Evolutionary conservation across 2,113 vertebrate genomes (phyloP), one percentile per base, ranked within the genome.

Genomic region (Cheilinus undulatus): DNA sequence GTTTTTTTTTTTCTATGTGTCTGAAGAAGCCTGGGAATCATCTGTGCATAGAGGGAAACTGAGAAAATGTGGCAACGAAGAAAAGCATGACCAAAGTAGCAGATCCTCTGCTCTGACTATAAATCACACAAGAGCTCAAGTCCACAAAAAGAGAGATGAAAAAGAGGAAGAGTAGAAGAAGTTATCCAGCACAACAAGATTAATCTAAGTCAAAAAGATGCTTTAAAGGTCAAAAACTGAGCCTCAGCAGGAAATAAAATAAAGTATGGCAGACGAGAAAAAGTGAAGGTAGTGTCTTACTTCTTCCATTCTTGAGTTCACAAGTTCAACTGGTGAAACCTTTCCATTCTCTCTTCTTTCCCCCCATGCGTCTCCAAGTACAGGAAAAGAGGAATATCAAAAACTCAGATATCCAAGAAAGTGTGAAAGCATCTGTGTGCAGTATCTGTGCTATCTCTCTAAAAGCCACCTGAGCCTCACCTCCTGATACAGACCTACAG

Each of bases 11-110:
- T 7, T 2, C 3, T 38, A 4, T 40, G 61, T 32, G 49, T 48
- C 56, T 63, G 28, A 22, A 64, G 63, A 66, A 71, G 70, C 59
- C 73, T 84, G 80, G 45, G 78, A 89, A 83, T 80, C 51, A 63
- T 86, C 30, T 61, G 74, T 73, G 78, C 43, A 64, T 56, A 50
- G 43, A 69, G 49, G 46, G 28, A 36, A 78, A 84, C 73, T 64
- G 67, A 66, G 73, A 85, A 83, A 80, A 86, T 80, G 67, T 78
- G 75, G 70, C 23, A 27, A 42, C 53, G 27, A 78, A 36, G 23
- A 66, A 82, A 84, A 81, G 79, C 59, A 69, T 76, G 64, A 69
- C 73, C 24, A 51, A 70, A 83, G 73, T 67, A 85, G 62, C 85
- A 79, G 69, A 79, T 85, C 70, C 32, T 71, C 76, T 49, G 38